A percentile compares a stretch with the other conserved stretches of the same genome.
These are phyloP conservation scores for Aporophyla nigra DNA, from an alignment of 2,888 invertebrate genomes.

Conservation along the genomic window DNA sequence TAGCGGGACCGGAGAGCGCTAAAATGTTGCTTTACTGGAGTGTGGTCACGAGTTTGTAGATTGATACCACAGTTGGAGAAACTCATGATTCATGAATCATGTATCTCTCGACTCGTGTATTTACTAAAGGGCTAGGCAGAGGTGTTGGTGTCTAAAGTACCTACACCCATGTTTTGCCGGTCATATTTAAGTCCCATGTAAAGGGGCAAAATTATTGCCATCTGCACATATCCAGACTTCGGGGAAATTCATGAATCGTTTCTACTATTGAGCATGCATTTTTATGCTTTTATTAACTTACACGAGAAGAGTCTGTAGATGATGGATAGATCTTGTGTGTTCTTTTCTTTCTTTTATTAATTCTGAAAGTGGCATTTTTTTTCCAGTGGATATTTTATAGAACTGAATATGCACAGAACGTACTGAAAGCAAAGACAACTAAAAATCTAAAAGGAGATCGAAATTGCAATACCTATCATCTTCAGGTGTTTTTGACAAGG, in stretches of 20 bases:
- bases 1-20: conserved; percentile 71
- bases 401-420: background rate
- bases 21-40: conserved; percentile 71
- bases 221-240: too few relatives aligned
- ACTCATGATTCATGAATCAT: background rate
- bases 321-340: background rate
- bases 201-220: too few relatives aligned
- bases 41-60: background rate
- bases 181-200: too few relatives aligned
- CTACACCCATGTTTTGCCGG: too few relatives aligned
- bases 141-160: too few relatives aligned
- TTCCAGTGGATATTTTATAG: background rate
- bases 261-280: too few relatives aligned
- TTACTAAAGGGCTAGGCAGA: too few relatives aligned
- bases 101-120: too few relatives aligned
- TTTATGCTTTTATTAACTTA: too few relatives aligned
- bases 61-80: background rate
- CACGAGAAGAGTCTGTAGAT: background rate
- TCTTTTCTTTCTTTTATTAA: background rate
- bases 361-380: background rate
- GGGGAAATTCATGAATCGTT: background rate
- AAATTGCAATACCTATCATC: background rate
- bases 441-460: background rate
- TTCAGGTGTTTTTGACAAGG: background rate
- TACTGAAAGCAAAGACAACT: background rate